These are phyloP conservation scores for Sebastes matsubarae DNA, from an alignment of 2,797 vertebrate species.

Conservation along the genomic window DNA sequence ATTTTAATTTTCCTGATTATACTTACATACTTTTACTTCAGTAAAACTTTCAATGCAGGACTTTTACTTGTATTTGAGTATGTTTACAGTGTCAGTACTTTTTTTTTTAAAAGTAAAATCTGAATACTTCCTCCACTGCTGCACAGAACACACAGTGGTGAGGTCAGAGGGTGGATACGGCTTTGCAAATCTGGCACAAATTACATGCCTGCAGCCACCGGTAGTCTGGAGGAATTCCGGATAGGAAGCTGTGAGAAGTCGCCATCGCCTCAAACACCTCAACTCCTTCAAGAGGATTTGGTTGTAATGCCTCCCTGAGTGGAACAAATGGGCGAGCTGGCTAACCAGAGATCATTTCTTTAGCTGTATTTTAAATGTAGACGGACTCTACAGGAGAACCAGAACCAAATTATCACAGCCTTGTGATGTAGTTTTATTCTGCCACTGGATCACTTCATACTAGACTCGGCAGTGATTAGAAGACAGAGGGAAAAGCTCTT, in stretches of 20 bases:
- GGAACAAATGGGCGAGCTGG: constrained; percentile 74
- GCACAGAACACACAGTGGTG: constrained; percentile 14
- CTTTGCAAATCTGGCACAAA: constrained; percentile 75
- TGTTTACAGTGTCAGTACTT: background rate
- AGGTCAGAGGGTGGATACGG: constrained; percentile 62
- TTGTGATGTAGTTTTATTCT: constrained; percentile 4
- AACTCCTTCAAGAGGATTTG: constrained; percentile 60
- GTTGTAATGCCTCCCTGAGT: constrained; percentile 62
- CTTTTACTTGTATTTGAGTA: background rate
- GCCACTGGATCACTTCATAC: background rate
- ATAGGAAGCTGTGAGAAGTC: constrained; percentile 73
- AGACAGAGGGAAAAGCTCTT: background rate
- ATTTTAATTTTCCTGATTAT: background rate
- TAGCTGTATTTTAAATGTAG: constrained; percentile 33
- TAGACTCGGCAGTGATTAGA: background rate
- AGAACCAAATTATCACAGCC: background rate
- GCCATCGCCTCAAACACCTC: constrained; percentile 44
- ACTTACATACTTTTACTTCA: background rate
- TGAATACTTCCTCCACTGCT: background rate
- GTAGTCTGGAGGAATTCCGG: constrained; percentile 76
- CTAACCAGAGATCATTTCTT: constrained; percentile 68
- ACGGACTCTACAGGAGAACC: background rate
- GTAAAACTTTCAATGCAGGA: background rate
- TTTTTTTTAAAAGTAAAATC: background rate
- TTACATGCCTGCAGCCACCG: constrained; percentile 73